Base-by-base conservation (phyloP, 2,113 vertebrate genomes). In the Cyanistes caeruleus region DNA sequence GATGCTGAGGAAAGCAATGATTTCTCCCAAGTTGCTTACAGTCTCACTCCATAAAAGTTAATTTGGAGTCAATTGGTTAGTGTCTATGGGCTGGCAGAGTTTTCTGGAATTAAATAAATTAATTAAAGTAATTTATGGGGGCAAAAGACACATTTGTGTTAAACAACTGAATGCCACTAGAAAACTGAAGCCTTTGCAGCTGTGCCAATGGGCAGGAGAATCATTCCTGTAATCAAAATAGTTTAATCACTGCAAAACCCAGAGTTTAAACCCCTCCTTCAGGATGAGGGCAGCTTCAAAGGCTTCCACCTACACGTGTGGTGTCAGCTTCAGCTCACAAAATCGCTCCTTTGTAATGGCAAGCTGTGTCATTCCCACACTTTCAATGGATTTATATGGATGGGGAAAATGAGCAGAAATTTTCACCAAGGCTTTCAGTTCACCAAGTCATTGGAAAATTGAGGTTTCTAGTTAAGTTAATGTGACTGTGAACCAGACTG, bases 291-390 rank as follows among this genome's bases (percentile, higher is more conserved):
- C 33, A 15, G 60, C 13, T 43, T 89, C 31, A 39, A 56, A 82
- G 10, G 27, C 67, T 62, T 75, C 64, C 27, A 52, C 41, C 65
- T 41, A 7, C 13, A 3, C 0, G 0, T 19, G 1, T 41, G 31
- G n/a, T 21, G 58, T 53, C 31, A 59, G n/a, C 72, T 72, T 24
- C 49, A 74, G 64, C 49, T 78, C 64, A 24, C 25, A 15, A 1
- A 30, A 58, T 5, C 35, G 21, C 41, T 82, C 24, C 22, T 31
- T 39, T 39, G 23, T 22, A 20, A 52, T 60, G 60, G 24, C 28
- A 53, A 63, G 14, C 14, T 53, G 22, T 44, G 28, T 49, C n/a
- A 62, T 37, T 39, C 24, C 51, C n/a, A 35, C 51, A 13, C 35
- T 82, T 46, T 8, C 20, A 46, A 0, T 33, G 53, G 39, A 27